Evolutionary conservation across 2,113 vertebrate genomes (phyloP).

Genomic region (Podarcis muralis): DNA sequence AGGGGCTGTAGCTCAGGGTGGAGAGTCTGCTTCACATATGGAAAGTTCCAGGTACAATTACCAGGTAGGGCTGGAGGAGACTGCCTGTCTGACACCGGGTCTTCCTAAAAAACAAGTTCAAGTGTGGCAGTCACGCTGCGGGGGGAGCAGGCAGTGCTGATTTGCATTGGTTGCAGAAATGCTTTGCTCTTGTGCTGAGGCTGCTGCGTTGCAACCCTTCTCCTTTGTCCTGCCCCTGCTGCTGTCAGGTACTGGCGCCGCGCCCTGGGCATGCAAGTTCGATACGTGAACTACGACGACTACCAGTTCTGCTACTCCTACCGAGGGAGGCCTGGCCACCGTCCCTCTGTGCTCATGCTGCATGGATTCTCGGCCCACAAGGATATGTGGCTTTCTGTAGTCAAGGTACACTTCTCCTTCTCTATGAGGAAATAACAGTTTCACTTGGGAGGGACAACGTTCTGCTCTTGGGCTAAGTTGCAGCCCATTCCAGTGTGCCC

Average conservation of each 20-base stretch:
- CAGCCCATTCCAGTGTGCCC: not conserved
- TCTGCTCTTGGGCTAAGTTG: not conserved
- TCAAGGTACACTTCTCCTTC: slow-evolving; percentile 82
- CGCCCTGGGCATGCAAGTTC: slow-evolving; percentile 85
- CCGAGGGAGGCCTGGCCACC: slow-evolving; percentile 82
- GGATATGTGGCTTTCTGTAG: slow-evolving; percentile 90
- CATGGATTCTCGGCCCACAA: slow-evolving; percentile 93
- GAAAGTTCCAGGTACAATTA: not conserved
- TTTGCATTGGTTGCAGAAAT: not conserved
- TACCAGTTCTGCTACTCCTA: slow-evolving; percentile 92
- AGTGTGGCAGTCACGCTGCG: too few relatives aligned
- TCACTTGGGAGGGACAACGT: not conserved
- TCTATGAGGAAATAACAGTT: not conserved
- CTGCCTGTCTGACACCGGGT: too few relatives aligned
- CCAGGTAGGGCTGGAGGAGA: too few relatives aligned
- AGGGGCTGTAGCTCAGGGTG: not conserved
- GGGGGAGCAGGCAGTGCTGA: not conserved
- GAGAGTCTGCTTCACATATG: not conserved
- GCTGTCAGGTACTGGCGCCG: slow-evolving; percentile 84
- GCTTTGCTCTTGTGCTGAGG: not conserved
- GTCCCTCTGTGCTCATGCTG: slow-evolving; percentile 88
- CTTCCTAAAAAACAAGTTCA: too few relatives aligned
- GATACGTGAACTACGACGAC: slow-evolving; percentile 73
- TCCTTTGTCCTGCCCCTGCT: slow-evolving; percentile 11
- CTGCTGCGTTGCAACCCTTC: accelerated